Conservation (phyloP, 2,888 invertebrate species). For the Glaucopsyche alexis region DNA sequence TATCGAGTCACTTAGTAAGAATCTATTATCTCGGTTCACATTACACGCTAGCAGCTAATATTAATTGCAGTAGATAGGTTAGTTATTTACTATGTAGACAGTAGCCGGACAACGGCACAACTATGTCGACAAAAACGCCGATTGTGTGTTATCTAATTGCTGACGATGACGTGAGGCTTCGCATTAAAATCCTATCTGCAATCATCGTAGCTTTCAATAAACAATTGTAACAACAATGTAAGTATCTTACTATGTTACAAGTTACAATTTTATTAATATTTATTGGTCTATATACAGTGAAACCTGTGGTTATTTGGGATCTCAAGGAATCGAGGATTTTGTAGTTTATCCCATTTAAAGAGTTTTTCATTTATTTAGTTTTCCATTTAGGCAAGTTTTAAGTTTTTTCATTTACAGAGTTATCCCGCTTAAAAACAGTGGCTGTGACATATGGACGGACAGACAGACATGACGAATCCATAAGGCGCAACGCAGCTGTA, state of each 20-base stretch:
- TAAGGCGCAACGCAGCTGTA: too few relatives aligned
- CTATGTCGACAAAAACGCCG: slow-evolving; percentile 5
- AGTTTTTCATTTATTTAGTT: too few relatives aligned
- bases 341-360: too few relatives aligned
- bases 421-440: too few relatives aligned
- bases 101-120: not conserved
- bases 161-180: slow-evolving; percentile 29
- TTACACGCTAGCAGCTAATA: not conserved
- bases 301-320: too few relatives aligned
- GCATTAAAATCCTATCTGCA: slow-evolving; percentile 30
- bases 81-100: not conserved
- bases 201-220: slow-evolving; percentile 24
- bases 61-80: not conserved
- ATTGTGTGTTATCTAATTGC: slow-evolving; percentile 31
- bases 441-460: too few relatives aligned
- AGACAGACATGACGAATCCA: too few relatives aligned
- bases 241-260: not conserved
- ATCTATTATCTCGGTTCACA: not conserved
- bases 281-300: not conserved
- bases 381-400: too few relatives aligned
- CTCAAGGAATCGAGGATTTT: too few relatives aligned
- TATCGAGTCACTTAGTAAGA: not conserved
- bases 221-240: slow-evolving; percentile 10
- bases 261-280: not conserved
- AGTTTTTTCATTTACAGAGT: too few relatives aligned